Conservation (phyloP, 1,140 invertebrate species). For the Phymastichus coffea region DNA sequence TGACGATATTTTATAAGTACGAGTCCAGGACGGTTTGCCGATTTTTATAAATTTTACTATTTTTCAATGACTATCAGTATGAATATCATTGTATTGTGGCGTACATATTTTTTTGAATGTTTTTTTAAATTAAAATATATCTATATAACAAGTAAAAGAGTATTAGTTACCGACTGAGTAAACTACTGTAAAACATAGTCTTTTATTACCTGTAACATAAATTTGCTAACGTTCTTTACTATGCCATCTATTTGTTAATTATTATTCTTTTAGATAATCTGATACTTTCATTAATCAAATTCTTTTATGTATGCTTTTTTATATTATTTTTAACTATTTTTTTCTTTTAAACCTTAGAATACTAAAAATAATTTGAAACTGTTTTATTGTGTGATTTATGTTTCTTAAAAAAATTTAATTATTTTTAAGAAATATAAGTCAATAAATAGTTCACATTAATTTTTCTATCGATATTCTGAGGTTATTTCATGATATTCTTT, state of each 20-base stretch:
- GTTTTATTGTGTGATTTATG: no score
- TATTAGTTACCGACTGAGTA: constrained; percentile 27
- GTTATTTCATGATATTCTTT: no score
- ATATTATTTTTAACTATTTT: background rate
- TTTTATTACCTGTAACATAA: constrained; percentile 4
- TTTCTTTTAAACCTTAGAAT: no score
- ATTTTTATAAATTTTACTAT: constrained; percentile 5
- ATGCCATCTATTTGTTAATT: constrained; percentile 3
- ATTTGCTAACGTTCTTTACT: background rate
- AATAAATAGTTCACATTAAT: no score
- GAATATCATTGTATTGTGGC: constrained; percentile 15
- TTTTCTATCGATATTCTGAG: no score
- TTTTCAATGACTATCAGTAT: constrained; percentile 13
- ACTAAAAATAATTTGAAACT: no score
- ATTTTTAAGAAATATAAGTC: no score
- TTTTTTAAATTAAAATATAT: background rate
- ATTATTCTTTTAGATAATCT: no score
- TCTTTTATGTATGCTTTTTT: no score
- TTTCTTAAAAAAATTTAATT: no score
- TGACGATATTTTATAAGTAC: constrained; percentile 20
- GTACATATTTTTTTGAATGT: constrained; percentile 11
- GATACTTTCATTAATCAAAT: no score
- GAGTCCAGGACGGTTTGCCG: constrained; percentile 16
- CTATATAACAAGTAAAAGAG: no score
- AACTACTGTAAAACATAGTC: constrained; percentile 9